Conservation (phyloP, 2,113 vertebrate species). For the Lathamus discolor region DNA sequence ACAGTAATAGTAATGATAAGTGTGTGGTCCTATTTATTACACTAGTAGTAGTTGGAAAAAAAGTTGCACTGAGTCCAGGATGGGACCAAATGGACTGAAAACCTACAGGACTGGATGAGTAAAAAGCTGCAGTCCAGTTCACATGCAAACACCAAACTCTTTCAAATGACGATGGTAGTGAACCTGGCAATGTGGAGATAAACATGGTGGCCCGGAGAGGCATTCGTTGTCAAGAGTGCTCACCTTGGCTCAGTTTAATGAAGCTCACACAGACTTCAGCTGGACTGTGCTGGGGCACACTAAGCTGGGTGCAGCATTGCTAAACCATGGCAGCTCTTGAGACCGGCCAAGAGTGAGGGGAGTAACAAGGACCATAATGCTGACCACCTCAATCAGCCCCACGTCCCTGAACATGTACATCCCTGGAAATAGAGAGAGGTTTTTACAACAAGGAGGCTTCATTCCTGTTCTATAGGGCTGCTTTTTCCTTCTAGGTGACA, state of each 20-base stretch:
- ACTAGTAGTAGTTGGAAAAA: neutral
- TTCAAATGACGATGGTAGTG: no score
- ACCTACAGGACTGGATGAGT: neutral
- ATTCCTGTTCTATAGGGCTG: neutral
- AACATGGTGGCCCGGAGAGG: neutral
- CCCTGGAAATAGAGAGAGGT: neutral
- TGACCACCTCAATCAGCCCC: neutral
- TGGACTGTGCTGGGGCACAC: neutral
- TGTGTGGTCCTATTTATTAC: neutral
- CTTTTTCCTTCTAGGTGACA: neutral
- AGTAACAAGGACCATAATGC: no score
- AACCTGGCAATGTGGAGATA: neutral
- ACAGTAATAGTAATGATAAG: neutral
- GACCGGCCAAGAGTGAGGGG: neutral
- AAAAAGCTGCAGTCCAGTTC: neutral
- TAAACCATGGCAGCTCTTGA: neutral
- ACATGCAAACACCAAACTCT: rapidly evolving
- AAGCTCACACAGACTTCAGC: no score
- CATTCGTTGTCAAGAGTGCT: neutral
- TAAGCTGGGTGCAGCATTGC: neutral
- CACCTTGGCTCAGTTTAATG: rapidly evolving
- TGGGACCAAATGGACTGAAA: neutral
- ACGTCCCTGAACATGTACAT: neutral
- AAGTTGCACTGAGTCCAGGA: rapidly evolving
- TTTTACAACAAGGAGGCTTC: neutral